Evolutionary conservation across 2,888 invertebrate genomes (phyloP), one percentile per base, ranked within the genome.

Genomic region (Tolmerus cingulatus): DNA sequence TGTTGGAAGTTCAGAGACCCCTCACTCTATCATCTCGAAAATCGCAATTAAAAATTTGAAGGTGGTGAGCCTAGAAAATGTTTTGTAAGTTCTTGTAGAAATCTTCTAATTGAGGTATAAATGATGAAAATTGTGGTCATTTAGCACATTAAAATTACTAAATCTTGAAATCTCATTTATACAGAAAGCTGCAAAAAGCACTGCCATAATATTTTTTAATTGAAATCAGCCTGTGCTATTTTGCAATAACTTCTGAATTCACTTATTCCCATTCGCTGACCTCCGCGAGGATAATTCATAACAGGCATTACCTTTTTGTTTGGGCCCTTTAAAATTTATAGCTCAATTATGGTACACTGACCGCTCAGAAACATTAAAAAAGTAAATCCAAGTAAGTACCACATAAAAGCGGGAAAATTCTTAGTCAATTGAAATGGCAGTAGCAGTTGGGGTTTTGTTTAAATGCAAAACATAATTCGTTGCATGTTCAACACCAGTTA

Each of bases 401-500:
- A 55, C 19, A 66, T 66, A 66, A 66, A 66, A 66, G 23, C 19
- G 66, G 27, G 9, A 16, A 66, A 51, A 19, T 66, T 27, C 66
- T 66, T 66, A 66, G 66, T 51, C 66, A 27, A 66, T 27, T 27
- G 66, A 66, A 66, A 66, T 66, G 27, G 43, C 78, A 40, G 78
- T 78, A 78, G 78, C 78, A 78, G 23, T 27, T 43, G 23, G 23
- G 43, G 78, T 40, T 43, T 78, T 43, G 78, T 40, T 40, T 43
- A 78, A 78, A 23, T 43, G 78, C 78, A 78, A 78, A 78, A 78
- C 78, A 78, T 78, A 78, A 78, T 78, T 78, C 78, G 37, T 84
- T 84, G 84, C 84, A 84, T 84, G 84, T 84, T 84, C 84, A 84
- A 84, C 84, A 84, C 66, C 66, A 84, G 84, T 84, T 66, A 84